Conservation (phyloP, 2,888 invertebrate species). For the Dichetophora obliterata region DNA sequence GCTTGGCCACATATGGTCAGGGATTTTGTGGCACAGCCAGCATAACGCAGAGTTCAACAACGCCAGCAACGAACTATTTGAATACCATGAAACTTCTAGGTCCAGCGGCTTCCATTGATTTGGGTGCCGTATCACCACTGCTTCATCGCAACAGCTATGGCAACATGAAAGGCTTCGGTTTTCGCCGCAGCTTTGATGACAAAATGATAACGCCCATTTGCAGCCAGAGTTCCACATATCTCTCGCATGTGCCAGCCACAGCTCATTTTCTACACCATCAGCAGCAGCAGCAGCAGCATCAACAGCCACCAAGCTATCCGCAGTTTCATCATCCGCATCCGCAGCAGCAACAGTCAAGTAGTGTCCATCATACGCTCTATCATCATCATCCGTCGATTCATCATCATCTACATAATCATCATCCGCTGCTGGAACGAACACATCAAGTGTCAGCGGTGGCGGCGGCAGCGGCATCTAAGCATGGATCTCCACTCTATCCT, state of each 20-base stretch:
- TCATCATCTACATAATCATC: slow-evolving; percentile 51
- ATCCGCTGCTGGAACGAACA: slow-evolving; percentile 45
- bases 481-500: slow-evolving; percentile 48
- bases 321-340: slow-evolving; percentile 48
- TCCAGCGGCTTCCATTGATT: slow-evolving; percentile 64
- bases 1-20: slow-evolving; percentile 46
- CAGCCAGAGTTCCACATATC: slow-evolving; percentile 33
- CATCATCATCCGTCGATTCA: slow-evolving; percentile 59
- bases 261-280: slow-evolving; percentile 55
- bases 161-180: slow-evolving; percentile 64
- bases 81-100: slow-evolving; percentile 61
- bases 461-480: slow-evolving; percentile 43
- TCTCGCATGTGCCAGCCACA: slow-evolving; percentile 41
- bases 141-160: slow-evolving; percentile 63
- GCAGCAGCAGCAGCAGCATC: slow-evolving; percentile 44
- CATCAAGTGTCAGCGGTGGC: slow-evolving; percentile 50
- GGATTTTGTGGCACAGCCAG: slow-evolving; percentile 15
- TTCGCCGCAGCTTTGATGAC: slow-evolving; percentile 67
- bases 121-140: slow-evolving; percentile 62
- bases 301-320: slow-evolving; percentile 47
- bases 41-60: slow-evolving; percentile 12
- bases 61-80: slow-evolving; percentile 54
- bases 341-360: slow-evolving; percentile 37
- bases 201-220: slow-evolving; percentile 60
- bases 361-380: slow-evolving; percentile 44